Evolutionary conservation across 2,113 vertebrate species (phyloP).

Genomic region (Tragelaphus strepsiceros): DNA sequence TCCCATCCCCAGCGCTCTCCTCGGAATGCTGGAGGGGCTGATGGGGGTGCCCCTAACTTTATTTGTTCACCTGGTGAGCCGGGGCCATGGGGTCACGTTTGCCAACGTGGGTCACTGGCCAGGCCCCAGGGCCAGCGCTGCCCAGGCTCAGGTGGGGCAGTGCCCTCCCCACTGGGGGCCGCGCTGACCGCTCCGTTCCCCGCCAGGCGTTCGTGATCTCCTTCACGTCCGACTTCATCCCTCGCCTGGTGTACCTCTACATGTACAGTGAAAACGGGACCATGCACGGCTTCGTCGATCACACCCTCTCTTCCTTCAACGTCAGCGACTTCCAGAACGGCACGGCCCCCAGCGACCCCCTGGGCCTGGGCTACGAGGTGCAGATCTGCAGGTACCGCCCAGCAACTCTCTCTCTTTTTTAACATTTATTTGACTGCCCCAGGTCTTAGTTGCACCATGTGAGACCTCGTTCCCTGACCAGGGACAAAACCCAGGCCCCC

Average conservation of each 20-base stretch:
- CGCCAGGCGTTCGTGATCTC: slow-evolving; percentile 96
- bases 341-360: slow-evolving; percentile 85
- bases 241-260: slow-evolving; percentile 96
- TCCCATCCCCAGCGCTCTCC: background rate
- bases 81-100: fast-evolving
- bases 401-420: fast-evolving
- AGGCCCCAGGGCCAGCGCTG: background rate
- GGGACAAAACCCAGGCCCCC: background rate
- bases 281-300: slow-evolving; percentile 95
- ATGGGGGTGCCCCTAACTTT: background rate
- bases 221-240: slow-evolving; percentile 99
- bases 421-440: fast-evolving
- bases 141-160: fast-evolving
- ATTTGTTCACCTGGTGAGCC: fast-evolving
- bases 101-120: fast-evolving
- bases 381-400: slow-evolving; percentile 90
- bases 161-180: fast-evolving
- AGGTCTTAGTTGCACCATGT: background rate
- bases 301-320: slow-evolving; percentile 95
- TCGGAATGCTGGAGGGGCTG: fast-evolving
- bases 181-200: slow-evolving; percentile 60
- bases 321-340: slow-evolving; percentile 92
- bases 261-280: slow-evolving; percentile 93
- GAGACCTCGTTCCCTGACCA: background rate
- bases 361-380: slow-evolving; percentile 88